These are phyloP conservation scores for Callithrix jacchus DNA, from an alignment of 2,113 vertebrate genomes.

Conservation along the genomic window DNA sequence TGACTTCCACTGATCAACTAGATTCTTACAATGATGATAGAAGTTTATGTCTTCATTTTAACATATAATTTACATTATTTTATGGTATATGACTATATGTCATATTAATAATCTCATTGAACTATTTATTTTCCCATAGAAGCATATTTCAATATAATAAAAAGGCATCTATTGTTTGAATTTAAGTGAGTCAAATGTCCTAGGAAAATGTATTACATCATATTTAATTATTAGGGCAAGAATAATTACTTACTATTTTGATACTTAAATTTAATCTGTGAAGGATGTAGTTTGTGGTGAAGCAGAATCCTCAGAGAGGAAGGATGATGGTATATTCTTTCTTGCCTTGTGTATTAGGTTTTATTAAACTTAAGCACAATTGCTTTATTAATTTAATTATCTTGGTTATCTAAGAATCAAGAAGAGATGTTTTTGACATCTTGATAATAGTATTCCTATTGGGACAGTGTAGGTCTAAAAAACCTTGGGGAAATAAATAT, in stretches of 20 bases:
- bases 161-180: not conserved
- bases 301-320: not conserved
- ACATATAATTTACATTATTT: not conserved
- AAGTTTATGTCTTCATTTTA: not conserved
- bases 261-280: not conserved
- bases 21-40: not conserved
- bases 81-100: not conserved
- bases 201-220: not conserved
- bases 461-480: not conserved
- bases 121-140: not conserved
- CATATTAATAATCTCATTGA: not conserved
- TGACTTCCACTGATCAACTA: not conserved
- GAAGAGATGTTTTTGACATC: not conserved
- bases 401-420: not conserved
- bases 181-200: not conserved
- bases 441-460: not conserved
- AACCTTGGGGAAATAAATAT: not conserved
- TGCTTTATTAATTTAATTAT: not conserved
- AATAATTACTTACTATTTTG: not conserved
- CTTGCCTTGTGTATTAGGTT: not conserved
- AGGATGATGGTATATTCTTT: not conserved
- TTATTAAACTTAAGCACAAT: not conserved
- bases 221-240: not conserved
- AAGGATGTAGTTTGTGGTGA: not conserved
- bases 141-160: not conserved